Conservation (phyloP, 2,797 vertebrate genomes). For the Mus minutoides region DNA sequence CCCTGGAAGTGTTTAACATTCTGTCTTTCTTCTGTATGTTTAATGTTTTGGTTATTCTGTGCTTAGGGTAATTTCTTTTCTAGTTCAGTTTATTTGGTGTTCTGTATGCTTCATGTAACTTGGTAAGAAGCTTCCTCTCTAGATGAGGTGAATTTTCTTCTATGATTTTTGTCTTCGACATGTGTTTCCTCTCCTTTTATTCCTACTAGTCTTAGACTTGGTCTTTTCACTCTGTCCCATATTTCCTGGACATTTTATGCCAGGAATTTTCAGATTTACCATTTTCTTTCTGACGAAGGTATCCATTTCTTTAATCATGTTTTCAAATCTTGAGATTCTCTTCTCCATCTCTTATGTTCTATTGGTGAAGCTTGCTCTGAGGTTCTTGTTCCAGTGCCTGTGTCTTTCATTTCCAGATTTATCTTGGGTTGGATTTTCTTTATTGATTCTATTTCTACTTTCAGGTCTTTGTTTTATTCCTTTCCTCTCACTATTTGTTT, state of each 20-base stretch:
- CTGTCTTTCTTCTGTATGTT: background rate
- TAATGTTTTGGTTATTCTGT: background rate
- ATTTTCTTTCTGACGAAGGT: background rate
- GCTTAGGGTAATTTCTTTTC: background rate
- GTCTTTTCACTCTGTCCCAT: background rate
- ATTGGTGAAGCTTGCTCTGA: background rate
- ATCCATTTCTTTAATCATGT: background rate
- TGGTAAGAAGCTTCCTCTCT: background rate
- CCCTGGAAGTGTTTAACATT: background rate
- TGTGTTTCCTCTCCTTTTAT: background rate
- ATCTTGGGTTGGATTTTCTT: no score
- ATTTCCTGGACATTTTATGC: background rate
- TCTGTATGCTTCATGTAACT: background rate
- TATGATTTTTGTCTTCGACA: background rate
- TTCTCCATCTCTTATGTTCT: background rate
- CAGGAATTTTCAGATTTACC: background rate
- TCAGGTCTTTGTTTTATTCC: no score
- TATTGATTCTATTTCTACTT: no score
- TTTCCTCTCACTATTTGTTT: no score
- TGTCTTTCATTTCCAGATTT: background rate
- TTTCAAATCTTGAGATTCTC: background rate
- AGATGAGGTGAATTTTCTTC: background rate
- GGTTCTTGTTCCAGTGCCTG: background rate
- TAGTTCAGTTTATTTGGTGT: background rate
- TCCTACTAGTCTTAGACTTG: background rate